Base-by-base conservation (phyloP, 2,113 vertebrate genomes). In the Pseudopipra pipra region DNA sequence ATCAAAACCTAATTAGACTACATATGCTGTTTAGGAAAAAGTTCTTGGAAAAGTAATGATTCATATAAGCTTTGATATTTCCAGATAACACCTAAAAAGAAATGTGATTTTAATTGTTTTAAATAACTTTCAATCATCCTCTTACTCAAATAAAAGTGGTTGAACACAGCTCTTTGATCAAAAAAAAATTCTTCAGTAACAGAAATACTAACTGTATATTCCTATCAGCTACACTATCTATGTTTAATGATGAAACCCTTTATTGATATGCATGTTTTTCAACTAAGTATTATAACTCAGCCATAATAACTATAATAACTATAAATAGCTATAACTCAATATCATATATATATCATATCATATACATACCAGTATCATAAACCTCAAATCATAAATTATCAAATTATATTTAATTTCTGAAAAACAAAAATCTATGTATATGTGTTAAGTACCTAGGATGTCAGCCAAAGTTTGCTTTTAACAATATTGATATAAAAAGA, bases 1-100 rank as follows among this genome's bases (percentile, higher is more conserved):
- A 86, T 85, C 87, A 94, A 97, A 96, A 80, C 52, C 87, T 85
- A 94, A 97, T 95, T 91, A 97, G 78, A 90, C 62, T 95, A 90
- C 85, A 91, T 91, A 94, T 90, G 90, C 90, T 97, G 92, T 93
- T 96, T 88, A 88, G 79, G 79, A 93, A 74, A 79, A 91, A 87
- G 59, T 79, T 94, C 71, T 93, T 70, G 54, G 74, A 80, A 94
- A 95, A 96, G 65, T 80, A 78, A 59, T 96, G 90, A 94, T 88
- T 96, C 91, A 94, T 86, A 71, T 58, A 95, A 67, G 65, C 75
- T 76, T 93, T 95, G 82, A 93, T 93, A 95, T 93, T 95, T 95
- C 68, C 72, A 88, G 65, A 85, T 54, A 96, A 77, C 76, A 56
- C 76, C 63, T 55, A 43, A 70, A 71, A 85, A 80, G 39, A 83